Conservation (phyloP, 2,113 vertebrate genomes). For the Brachyhypopomus gauderio region DNA sequence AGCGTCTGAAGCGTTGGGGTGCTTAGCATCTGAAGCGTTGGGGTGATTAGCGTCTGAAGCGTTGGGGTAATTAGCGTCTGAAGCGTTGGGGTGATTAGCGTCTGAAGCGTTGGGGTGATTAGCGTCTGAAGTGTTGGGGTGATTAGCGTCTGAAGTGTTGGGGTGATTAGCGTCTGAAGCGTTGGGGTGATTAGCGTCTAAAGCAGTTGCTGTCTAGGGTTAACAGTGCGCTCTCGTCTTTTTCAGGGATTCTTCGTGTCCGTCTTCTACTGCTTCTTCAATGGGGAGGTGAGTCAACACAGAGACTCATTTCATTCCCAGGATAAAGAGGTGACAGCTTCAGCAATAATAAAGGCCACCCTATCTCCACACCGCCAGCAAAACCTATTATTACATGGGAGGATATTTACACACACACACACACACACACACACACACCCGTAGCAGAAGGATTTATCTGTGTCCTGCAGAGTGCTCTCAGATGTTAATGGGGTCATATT, state of each 20-base stretch:
- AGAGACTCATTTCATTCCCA: slow-evolving; percentile 46
- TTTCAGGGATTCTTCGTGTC: slow-evolving; percentile 97
- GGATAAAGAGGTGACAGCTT: slow-evolving; percentile 6
- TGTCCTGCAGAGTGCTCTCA: slow-evolving; percentile 4
- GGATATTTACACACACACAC: slow-evolving; percentile 42
- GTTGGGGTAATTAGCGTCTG: too few species aligned
- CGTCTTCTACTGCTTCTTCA: slow-evolving; percentile 98
- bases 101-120: too few species aligned
- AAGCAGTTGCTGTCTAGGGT: neutral
- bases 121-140: too few species aligned
- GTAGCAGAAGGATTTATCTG: slow-evolving; percentile 4
- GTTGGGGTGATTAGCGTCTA: neutral
- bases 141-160: neutral
- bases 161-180: too few species aligned
- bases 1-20: too few species aligned
- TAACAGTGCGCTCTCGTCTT: slow-evolving; percentile 40
- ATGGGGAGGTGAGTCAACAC: slow-evolving; percentile 88
- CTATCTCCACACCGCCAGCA: slow-evolving; percentile 11
- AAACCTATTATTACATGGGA: slow-evolving; percentile 46
- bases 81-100: too few species aligned
- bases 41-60: too few species aligned
- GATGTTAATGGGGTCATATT: slow-evolving; percentile 9
- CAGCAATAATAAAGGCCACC: slow-evolving; percentile 28
- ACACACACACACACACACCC: slow-evolving; percentile 19
- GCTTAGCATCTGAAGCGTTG: too few species aligned